A percentile compares a stretch with the other conserved stretches of the same genome.
These are phyloP conservation scores for Cecropterus lyciades DNA, from an alignment of 1,140 invertebrate genomes.

Conservation along the genomic window DNA sequence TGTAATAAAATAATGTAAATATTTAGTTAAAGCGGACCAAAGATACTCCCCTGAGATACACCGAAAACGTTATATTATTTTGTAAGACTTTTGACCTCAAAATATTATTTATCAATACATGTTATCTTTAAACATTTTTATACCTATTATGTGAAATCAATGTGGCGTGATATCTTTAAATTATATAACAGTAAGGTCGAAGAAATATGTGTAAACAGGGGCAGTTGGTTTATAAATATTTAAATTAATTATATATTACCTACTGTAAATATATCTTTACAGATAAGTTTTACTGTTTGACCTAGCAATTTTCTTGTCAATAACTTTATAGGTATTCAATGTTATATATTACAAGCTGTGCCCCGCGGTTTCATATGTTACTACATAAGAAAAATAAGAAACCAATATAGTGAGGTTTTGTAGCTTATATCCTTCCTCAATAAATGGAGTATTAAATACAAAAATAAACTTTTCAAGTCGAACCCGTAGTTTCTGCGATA, in stretches of 20 bases:
- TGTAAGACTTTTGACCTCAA: neutral
- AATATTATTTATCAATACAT: neutral
- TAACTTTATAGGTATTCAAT: neutral
- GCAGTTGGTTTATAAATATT: constrained; percentile 16
- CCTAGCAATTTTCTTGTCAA: constrained; percentile 20
- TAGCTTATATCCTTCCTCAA: no score
- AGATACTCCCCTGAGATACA: neutral
- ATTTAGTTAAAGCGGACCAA: neutral
- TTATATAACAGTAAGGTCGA: constrained; percentile 13
- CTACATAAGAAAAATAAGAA: no score
- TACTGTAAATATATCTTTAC: constrained; percentile 18
- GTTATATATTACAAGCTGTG: no score
- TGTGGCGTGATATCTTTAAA: constrained; percentile 21
- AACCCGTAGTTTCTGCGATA: no score
- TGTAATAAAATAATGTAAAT: neutral
- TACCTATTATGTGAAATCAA: neutral
- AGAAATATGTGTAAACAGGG: constrained; percentile 14
- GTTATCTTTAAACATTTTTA: neutral
- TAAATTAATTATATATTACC: constrained; percentile 14
- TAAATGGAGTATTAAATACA: no score
- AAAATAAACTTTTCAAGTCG: no score
- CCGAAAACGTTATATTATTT: neutral
- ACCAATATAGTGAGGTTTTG: no score
- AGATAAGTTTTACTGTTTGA: constrained; percentile 27
- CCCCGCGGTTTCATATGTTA: no score